These are phyloP conservation scores for Nothoprocta perdicaria DNA, from an alignment of 2,113 vertebrate species.

Conservation along the genomic window DNA sequence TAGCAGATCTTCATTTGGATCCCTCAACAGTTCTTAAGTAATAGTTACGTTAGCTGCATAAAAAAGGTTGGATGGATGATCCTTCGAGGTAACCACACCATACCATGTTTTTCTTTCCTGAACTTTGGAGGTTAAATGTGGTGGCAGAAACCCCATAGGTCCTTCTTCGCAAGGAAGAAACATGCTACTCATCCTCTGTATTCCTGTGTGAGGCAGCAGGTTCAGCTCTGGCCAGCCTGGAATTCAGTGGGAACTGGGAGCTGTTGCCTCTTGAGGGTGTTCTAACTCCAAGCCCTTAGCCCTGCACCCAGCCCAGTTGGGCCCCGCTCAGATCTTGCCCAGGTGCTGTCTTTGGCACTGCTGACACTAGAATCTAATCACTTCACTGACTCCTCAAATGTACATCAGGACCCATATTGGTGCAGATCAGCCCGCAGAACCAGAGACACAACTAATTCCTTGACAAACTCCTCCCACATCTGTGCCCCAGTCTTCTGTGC, in stretches of 20 bases:
- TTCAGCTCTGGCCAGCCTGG: background rate
- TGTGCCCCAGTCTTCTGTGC: slow-evolving; percentile 13
- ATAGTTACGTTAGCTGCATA: background rate
- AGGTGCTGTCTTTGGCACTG: background rate
- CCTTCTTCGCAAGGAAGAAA: background rate
- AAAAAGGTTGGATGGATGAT: background rate
- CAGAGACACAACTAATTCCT: slow-evolving; percentile 19
- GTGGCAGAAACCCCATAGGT: background rate
- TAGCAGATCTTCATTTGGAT: background rate
- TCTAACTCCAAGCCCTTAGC: background rate
- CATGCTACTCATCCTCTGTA: fast-evolving
- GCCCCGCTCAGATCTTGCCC: background rate
- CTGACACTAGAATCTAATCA: background rate
- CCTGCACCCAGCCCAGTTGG: background rate
- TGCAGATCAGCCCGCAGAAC: background rate
- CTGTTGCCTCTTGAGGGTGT: background rate
- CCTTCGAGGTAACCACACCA: background rate
- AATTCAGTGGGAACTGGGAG: background rate
- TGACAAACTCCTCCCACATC: slow-evolving; percentile 25
- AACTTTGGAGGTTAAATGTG: background rate
- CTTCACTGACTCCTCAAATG: background rate
- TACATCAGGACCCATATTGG: background rate
- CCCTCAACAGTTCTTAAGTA: background rate
- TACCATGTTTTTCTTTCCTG: background rate
- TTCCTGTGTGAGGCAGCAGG: background rate